Evolutionary conservation across 1,140 invertebrate species (phyloP), one percentile per base, ranked within the genome.

Genomic region (Aplysia californica): DNA sequence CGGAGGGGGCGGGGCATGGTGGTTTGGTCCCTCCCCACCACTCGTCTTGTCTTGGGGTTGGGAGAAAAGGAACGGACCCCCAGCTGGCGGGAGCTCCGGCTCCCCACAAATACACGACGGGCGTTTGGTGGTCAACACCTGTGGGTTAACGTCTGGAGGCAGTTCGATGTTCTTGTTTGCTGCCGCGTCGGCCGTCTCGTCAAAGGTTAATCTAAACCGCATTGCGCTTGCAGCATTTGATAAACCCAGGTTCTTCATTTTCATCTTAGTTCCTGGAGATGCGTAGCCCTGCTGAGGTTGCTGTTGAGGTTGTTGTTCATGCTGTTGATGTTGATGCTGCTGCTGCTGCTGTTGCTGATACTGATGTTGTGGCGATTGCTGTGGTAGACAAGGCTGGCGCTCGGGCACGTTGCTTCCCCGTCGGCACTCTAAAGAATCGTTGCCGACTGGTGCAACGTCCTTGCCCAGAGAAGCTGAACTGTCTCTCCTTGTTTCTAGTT

Each of bases 81-180:
- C 55, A 4, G 29, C 26, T 1, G 58, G 59, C 1, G 71, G 71
- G 6, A 74, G 59, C 29, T 74, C 71, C 21, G 71, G 71, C 50
- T 74, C 71, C 2, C 71, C 71, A 23, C 71, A 65, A 39, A 74
- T 74, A 56, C 71, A 74, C 4, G 71, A 74, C 2, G 71, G 71
- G 29, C 71, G 15, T 31, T 74, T 74, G 31, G 38, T 65, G 31
- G 23, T 21, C 10, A 65, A 38, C 4, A 41, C 2, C 1, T 64
- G 71, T 31, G 71, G 71, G 1, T 36, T n/a, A 4, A 74, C 71
- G 6, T 74, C 71, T 3, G 31, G 2, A 3, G 71, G 71, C 3
- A 74, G 58, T 26, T 65, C 71, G 35, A 74, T 74, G 38, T 64
- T 44, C 4, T 33, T 64, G 23, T 74, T 74, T 21, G 58, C 71